phyloP scores from a whole-genome alignment of 2,113 vertebrate genomes.

The Gallinago jamesoni region DNA sequence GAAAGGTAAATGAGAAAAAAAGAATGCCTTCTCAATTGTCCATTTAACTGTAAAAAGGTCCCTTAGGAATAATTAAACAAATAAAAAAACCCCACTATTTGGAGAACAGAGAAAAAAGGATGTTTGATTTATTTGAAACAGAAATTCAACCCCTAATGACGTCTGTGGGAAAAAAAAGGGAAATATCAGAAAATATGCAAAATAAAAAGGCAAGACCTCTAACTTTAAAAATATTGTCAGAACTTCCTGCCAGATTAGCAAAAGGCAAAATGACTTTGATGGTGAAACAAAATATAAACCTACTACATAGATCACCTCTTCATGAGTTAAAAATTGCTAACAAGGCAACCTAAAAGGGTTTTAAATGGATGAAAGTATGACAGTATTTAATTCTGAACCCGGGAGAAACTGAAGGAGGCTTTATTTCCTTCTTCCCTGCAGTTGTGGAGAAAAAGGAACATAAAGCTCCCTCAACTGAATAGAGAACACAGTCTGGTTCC shows the following conservation, averaged over 20 bases:
- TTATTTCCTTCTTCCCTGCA: background rate
- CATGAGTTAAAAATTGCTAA: background rate
- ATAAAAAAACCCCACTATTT: background rate
- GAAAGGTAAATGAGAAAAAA: background rate
- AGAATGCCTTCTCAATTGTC: background rate
- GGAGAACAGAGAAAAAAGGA: background rate
- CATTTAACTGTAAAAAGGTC: background rate
- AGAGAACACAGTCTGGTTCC: background rate
- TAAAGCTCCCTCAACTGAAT: background rate
- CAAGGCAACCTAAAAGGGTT: background rate
- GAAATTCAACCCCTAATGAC: background rate
- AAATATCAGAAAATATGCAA: background rate
- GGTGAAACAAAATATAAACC: background rate
- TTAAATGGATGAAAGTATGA: background rate
- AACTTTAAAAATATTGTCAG: background rate
- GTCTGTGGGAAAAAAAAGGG: background rate
- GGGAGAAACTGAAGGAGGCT: background rate
- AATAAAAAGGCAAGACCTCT: background rate
- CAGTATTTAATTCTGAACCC: background rate
- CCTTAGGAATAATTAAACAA: background rate
- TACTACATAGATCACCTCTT: background rate
- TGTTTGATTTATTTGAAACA: background rate
- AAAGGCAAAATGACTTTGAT: background rate
- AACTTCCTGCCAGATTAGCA: background rate
- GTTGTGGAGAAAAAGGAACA: background rate